Base-by-base conservation (phyloP, 2,113 vertebrate species). In the Pangasianodon hypophthalmus region DNA sequence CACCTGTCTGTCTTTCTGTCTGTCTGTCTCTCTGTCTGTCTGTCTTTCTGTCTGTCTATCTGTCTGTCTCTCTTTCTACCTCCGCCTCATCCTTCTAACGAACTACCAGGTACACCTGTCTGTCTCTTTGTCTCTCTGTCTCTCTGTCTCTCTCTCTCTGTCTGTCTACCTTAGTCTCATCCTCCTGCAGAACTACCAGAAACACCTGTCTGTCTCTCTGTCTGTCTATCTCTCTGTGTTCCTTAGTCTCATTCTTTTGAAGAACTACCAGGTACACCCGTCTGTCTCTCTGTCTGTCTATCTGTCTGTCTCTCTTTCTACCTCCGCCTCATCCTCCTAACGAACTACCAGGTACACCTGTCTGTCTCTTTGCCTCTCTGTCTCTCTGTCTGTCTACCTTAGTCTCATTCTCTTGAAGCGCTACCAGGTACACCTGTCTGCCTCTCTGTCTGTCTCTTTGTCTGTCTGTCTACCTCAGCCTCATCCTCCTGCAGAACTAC, bases 331-430 rank as follows among this genome's bases (percentile, higher is more conserved):
- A 99, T 99, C 95, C 94, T 99, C 90, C 97, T 99, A 93, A 98
- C 99, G 95, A 99, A 99, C 96, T 99, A 99, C 92, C 98, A 99
- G 98, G 98, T 99, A 29, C 26, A 29, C 19, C 52, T 64, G 73
- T 86, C 84, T 80, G 58, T 80, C 73, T 77, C 19, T 86, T 41
- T 37, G 3, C 46, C 13, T 79, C 9, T 86, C 71, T 79, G 16
- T 44, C 60, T 4, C 9, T 87, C 11, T 79, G 0, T 92, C 7
- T 91, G 21, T 99, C 98, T 99, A 99, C 97, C 98, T 99, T 97
- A 99, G 98, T 96, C 97, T 99, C 95, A 99, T 99, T 95, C 94
- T 99, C 90, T 97, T 99, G 93, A 98, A 99, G 95, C 99, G 99
- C 96, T 99, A 99, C 92, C 98, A 99, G 98, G 98, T 99, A 29